Evolutionary conservation across 2,113 vertebrate species (phyloP).

Genomic region (Neomonachus schauinslandi): DNA sequence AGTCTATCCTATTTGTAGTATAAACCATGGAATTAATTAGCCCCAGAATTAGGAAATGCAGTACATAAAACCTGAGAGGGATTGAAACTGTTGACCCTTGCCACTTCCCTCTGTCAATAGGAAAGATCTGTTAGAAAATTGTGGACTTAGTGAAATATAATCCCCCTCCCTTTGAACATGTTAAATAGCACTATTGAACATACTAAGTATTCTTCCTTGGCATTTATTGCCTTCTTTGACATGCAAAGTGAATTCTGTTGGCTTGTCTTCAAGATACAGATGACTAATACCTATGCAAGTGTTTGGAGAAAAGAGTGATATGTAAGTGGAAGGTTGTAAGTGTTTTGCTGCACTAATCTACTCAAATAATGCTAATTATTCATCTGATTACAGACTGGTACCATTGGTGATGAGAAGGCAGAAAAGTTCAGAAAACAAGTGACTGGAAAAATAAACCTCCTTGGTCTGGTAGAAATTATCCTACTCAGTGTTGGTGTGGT

Average conservation of each 20-base stretch:
- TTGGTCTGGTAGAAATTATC: constrained; percentile 85
- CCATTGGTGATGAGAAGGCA: constrained; percentile 91
- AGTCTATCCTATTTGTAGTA: background rate
- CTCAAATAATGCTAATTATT: background rate
- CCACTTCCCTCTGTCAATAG: background rate
- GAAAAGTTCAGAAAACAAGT: constrained; percentile 89
- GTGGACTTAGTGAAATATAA: background rate
- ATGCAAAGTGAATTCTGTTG: background rate
- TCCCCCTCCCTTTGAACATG: too few relatives aligned
- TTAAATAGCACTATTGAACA: too few relatives aligned
- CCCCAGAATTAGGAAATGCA: background rate
- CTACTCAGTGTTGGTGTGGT: constrained; percentile 86
- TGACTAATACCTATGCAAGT: background rate
- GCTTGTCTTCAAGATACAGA: background rate
- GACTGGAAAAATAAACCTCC: constrained; percentile 81
- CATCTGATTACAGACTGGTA: constrained; percentile 89
- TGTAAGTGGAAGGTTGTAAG: background rate
- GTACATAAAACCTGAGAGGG: background rate
- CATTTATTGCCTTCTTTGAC: background rate
- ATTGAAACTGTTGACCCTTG: background rate
- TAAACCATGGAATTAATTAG: background rate
- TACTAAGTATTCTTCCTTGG: background rate
- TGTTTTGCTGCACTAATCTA: background rate
- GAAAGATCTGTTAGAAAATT: background rate
- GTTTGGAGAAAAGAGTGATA: background rate